Evolutionary conservation across 1,140 invertebrate genomes (phyloP).

Genomic region (Eciton burchellii): DNA sequence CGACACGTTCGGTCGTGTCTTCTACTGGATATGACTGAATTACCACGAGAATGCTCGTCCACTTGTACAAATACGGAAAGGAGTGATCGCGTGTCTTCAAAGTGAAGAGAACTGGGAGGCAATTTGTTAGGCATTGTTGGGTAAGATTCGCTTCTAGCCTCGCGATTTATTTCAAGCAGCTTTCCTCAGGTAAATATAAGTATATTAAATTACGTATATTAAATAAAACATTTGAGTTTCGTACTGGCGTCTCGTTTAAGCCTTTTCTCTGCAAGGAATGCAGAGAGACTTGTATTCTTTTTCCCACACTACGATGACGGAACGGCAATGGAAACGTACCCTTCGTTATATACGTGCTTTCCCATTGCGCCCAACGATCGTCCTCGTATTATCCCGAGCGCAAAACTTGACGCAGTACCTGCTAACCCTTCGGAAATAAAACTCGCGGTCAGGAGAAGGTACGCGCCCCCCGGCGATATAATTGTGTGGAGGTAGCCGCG

Average conservation of each 20-base stretch:
- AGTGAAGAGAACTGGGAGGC: no score
- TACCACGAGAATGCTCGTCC: not conserved
- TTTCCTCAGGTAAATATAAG: not conserved
- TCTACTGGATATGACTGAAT: not conserved
- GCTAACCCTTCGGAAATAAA: conserved; percentile 49
- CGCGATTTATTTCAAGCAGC: not conserved
- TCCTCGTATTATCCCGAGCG: conserved; percentile 16
- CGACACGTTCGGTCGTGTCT: not conserved
- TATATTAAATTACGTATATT: not conserved
- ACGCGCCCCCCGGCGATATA: conserved; percentile 49
- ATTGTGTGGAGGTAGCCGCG: conserved; percentile 55
- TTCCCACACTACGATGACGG: not conserved
- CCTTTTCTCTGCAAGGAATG: not conserved
- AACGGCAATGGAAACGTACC: no score
- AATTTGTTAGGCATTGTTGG: not conserved
- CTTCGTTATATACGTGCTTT: conserved; percentile 44
- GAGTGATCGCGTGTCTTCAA: not conserved
- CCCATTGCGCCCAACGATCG: conserved; percentile 37
- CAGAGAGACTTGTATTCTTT: not conserved
- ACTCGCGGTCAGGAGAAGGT: conserved; percentile 34
- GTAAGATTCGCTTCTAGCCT: not conserved
- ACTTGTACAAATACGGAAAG: not conserved
- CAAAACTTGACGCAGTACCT: conserved; percentile 33
- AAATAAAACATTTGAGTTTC: not conserved
- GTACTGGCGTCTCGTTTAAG: not conserved